A percentile compares a stretch with the other conserved stretches of the same genome.
phyloP scores from a whole-genome alignment of 2,797 vertebrate genomes.

The Naso thynnoides region DNA sequence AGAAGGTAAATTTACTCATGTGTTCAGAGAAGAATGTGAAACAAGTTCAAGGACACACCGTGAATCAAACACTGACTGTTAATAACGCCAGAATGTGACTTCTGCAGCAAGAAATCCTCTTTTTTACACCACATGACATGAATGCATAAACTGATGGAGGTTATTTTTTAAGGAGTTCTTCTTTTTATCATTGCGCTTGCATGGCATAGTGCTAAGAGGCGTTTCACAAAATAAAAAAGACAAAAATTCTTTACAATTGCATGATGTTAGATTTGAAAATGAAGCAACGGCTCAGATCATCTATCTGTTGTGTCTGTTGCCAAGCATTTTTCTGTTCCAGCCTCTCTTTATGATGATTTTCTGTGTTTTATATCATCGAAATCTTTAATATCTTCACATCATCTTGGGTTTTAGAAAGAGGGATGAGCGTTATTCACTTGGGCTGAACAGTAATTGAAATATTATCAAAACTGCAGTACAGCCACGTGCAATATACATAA shows the following conservation, averaged over 20 bases:
- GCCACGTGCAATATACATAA: too few relatives aligned
- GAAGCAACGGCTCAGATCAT: background rate
- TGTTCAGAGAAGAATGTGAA: constrained; percentile 6
- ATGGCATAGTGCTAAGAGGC: background rate
- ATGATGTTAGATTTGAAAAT: background rate
- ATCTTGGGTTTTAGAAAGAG: background rate
- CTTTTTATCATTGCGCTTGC: background rate
- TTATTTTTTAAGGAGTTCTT: background rate
- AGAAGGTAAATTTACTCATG: constrained; percentile 12
- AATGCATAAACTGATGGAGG: background rate
- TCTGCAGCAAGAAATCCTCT: background rate
- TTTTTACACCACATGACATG: background rate
- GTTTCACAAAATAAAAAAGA: background rate
- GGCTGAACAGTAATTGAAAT: too few relatives aligned
- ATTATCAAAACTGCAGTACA: too few relatives aligned
- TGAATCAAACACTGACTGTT: constrained; percentile 36
- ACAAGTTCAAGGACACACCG: constrained; percentile 28
- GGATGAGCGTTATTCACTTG: too few relatives aligned
- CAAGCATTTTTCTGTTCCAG: background rate
- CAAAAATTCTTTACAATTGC: background rate
- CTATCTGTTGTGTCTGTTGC: background rate
- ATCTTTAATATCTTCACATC: background rate
- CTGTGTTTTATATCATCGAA: background rate
- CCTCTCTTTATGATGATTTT: background rate
- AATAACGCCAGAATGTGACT: background rate